These are phyloP conservation scores for Natrix natrix DNA, from an alignment of 2,797 vertebrate species.

Conservation along the genomic window DNA sequence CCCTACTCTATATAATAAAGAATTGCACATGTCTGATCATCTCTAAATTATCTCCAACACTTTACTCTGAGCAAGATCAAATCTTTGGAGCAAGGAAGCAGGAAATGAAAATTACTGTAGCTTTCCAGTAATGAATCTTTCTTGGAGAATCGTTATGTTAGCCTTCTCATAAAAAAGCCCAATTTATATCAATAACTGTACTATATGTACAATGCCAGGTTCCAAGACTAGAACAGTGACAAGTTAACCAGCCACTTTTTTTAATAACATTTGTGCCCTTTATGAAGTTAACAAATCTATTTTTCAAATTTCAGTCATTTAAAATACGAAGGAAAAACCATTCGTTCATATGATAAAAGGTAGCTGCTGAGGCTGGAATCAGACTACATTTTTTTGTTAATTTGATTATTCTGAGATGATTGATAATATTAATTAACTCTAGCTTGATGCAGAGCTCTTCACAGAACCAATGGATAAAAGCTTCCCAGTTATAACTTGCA, in stretches of 20 bases:
- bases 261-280: slow-evolving; percentile 73
- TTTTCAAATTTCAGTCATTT: slow-evolving; percentile 75
- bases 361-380: slow-evolving; percentile 63
- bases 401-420: slow-evolving; percentile 72
- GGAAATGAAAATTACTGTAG: slow-evolving; percentile 58
- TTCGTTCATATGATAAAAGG: slow-evolving; percentile 72
- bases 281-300: slow-evolving; percentile 75
- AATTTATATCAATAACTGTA: slow-evolving; percentile 69
- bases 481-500: slow-evolving; percentile 61
- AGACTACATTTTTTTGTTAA: slow-evolving; percentile 70
- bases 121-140: slow-evolving; percentile 66
- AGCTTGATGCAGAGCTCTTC: slow-evolving; percentile 69
- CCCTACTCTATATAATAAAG: slow-evolving; percentile 39
- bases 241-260: slow-evolving; percentile 72
- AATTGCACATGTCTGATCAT: slow-evolving; percentile 34
- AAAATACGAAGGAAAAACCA: slow-evolving; percentile 67
- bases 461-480: slow-evolving; percentile 59
- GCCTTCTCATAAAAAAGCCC: slow-evolving; percentile 57
- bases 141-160: slow-evolving; percentile 57
- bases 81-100: slow-evolving; percentile 23
- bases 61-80: slow-evolving; percentile 53
- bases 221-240: slow-evolving; percentile 69
- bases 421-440: slow-evolving; percentile 73
- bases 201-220: slow-evolving; percentile 59
- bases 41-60: slow-evolving; percentile 37